A percentile compares a stretch with the other conserved stretches of the same genome.
phyloP scores from a whole-genome alignment of 2,888 invertebrate species.

The Agriopis leucophaearia region DNA sequence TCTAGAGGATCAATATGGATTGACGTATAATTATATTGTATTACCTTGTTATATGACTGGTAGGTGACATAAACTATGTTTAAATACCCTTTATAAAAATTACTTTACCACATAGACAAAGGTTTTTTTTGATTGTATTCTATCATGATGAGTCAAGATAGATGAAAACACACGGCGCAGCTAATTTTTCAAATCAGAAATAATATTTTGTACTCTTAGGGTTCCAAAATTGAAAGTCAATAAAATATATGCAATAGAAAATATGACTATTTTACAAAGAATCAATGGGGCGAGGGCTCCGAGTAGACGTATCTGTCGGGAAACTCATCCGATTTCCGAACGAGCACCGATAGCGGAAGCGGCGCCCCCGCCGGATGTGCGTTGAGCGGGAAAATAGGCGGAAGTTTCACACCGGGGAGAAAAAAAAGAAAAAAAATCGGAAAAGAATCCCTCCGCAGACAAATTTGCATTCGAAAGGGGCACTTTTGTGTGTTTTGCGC shows the following conservation, averaged over 20 bases:
- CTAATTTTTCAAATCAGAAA: not conserved
- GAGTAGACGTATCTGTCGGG: slow-evolving; percentile 69
- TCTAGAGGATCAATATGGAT: too few species aligned
- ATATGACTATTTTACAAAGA: slow-evolving; percentile 65
- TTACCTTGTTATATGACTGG: too few species aligned
- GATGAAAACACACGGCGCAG: not conserved
- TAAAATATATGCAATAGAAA: slow-evolving; percentile 75
- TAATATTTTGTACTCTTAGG: slow-evolving; percentile 9
- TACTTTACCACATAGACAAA: too few species aligned
- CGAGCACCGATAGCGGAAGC: slow-evolving; percentile 74
- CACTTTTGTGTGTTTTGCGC: slow-evolving; percentile 78
- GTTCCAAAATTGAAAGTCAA: slow-evolving; percentile 62
- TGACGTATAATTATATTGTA: not conserved
- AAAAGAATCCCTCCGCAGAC: slow-evolving; percentile 71
- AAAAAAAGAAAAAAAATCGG: slow-evolving; percentile 74
- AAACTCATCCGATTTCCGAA: slow-evolving; percentile 79
- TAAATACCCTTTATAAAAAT: too few species aligned
- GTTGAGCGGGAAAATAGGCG: slow-evolving; percentile 85
- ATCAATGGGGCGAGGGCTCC: slow-evolving; percentile 68
- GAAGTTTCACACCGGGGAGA: slow-evolving; percentile 77
- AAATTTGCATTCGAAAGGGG: slow-evolving; percentile 84
- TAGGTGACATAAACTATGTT: too few species aligned
- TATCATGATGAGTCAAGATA: too few species aligned
- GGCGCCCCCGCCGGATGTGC: slow-evolving; percentile 77
- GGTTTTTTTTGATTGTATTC: too few species aligned